These are phyloP conservation scores for Styela plicata DNA, from an alignment of 23 tunicate species.

Conservation along the genomic window DNA sequence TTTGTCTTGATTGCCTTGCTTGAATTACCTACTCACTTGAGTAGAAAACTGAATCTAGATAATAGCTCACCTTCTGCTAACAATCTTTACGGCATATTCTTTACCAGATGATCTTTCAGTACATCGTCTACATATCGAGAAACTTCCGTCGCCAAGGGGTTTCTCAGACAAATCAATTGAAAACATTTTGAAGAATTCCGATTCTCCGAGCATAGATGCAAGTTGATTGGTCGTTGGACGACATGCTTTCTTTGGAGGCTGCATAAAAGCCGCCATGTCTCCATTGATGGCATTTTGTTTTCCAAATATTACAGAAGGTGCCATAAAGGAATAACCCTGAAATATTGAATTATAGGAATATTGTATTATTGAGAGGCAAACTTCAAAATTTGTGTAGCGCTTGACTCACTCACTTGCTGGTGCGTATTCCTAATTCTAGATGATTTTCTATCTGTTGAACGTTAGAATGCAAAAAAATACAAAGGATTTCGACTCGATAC, in stretches of 20 bases:
- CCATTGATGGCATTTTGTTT: slow-evolving; percentile 73
- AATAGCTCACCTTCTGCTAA: slow-evolving; percentile 66
- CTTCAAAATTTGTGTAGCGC: too few relatives aligned
- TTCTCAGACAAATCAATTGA: slow-evolving; percentile 42
- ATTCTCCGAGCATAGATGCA: slow-evolving; percentile 20
- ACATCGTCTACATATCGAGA: slow-evolving; percentile 75
- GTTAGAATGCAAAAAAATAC: too few relatives aligned
- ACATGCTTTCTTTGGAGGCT: slow-evolving; percentile 19
- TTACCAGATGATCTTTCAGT: slow-evolving; percentile 54
- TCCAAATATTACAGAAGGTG: slow-evolving; percentile 82
- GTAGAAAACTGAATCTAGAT: too few relatives aligned
- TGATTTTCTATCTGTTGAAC: too few relatives aligned
- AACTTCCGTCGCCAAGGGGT: slow-evolving; percentile 94
- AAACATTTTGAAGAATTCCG: slow-evolving; percentile 63
- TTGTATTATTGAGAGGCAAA: too few relatives aligned
- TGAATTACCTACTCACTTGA: too few relatives aligned
- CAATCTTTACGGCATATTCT: slow-evolving; percentile 86
- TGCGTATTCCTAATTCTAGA: too few relatives aligned
- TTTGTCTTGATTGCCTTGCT: too few relatives aligned
- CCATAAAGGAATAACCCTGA: slow-evolving; percentile 89
- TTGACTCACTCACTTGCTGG: too few relatives aligned
- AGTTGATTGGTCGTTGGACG: slow-evolving; percentile 17
- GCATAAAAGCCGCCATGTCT: slow-evolving; percentile 43
- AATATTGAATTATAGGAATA: slow-evolving; percentile 9
- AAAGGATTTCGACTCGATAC: too few relatives aligned